Conservation (phyloP, 2,888 invertebrate species). For the Diaprepes abbreviatus region DNA sequence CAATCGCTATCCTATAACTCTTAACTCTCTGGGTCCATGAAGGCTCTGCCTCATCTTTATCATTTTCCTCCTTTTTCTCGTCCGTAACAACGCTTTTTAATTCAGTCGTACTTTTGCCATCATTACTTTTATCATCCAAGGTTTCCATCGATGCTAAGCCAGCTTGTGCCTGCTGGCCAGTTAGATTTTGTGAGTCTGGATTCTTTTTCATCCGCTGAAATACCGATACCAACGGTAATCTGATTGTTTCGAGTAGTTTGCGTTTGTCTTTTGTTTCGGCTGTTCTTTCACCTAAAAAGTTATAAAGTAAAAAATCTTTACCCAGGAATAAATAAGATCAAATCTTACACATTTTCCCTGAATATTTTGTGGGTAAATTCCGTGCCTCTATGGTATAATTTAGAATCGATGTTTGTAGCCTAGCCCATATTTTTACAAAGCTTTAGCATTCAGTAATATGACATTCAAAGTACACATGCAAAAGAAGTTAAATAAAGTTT, state of each 20-base stretch:
- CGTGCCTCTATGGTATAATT: too few species aligned
- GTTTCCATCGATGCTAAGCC: slow-evolving; percentile 88
- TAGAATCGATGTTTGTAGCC: too few species aligned
- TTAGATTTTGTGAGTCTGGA: slow-evolving; percentile 50
- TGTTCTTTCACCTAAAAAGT: slow-evolving; percentile 56
- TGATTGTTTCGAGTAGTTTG: slow-evolving; percentile 73
- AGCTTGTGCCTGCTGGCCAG: slow-evolving; percentile 68
- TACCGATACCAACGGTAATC: slow-evolving; percentile 73
- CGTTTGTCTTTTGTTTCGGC: slow-evolving; percentile 66
- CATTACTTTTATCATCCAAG: slow-evolving; percentile 78
- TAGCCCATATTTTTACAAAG: too few species aligned
- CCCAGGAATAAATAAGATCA: too few species aligned
- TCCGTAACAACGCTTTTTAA: slow-evolving; percentile 82
- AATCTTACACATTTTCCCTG: too few species aligned
- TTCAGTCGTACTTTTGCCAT: slow-evolving; percentile 78
- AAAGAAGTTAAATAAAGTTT: too few species aligned
- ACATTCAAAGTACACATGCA: too few species aligned
- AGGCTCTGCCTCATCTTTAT: slow-evolving; percentile 66
- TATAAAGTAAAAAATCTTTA: too few species aligned
- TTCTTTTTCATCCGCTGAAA: slow-evolving; percentile 68
- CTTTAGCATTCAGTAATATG: too few species aligned
- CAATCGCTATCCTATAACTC: slow-evolving; percentile 77
- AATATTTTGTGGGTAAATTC: too few species aligned
- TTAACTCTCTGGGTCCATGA: slow-evolving; percentile 73
- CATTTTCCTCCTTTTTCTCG: slow-evolving; percentile 72